Conservation (phyloP, 2,888 invertebrate species). For the Ophion costatus region DNA sequence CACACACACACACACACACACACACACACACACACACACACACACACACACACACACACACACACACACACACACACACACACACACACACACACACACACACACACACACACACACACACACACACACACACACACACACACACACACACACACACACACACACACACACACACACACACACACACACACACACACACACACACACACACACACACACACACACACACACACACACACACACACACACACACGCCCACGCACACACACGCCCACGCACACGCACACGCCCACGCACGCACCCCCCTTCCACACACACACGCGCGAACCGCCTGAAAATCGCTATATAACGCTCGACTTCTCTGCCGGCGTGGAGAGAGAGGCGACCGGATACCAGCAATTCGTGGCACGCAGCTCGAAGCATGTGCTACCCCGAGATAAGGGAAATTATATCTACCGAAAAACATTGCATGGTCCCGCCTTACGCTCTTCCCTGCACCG, state of each 20-base stretch:
- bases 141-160: constrained; percentile 2
- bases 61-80: constrained; percentile 2
- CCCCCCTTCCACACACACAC: not conserved
- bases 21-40: not conserved
- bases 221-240: not conserved
- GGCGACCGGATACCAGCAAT: constrained; percentile 76
- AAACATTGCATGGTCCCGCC: constrained; percentile 63
- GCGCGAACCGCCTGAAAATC: constrained; percentile 5
- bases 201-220: constrained; percentile 2
- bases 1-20: constrained; percentile 16
- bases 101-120: constrained; percentile 8
- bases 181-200: not conserved
- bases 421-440: constrained; percentile 81
- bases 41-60: not conserved
- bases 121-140: not conserved
- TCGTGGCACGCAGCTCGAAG: constrained; percentile 78
- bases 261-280: not conserved
- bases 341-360: constrained; percentile 48
- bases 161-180: not conserved
- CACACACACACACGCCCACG: constrained; percentile 9
- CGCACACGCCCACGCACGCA: constrained; percentile 1
- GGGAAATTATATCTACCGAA: constrained; percentile 76
- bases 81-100: not conserved
- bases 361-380: constrained; percentile 8
- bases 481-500: constrained; percentile 44